Evolutionary conservation across 2,113 vertebrate genomes (phyloP), one percentile per base, ranked within the genome.

Genomic region (Apodemus speciosus): DNA sequence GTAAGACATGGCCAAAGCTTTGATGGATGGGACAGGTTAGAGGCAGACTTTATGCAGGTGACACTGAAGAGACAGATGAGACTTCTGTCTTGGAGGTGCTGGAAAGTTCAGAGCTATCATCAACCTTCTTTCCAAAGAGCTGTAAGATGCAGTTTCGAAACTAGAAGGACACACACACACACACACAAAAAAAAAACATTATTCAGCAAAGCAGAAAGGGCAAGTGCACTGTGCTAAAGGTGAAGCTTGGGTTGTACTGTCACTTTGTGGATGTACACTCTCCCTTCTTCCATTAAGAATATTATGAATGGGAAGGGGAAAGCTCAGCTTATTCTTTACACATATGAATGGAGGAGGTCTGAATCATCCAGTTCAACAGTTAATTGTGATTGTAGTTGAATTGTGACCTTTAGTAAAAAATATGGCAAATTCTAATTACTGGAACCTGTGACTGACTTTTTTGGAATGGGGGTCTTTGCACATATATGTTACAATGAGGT

Each of bases 111-210:
- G 99, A 99, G 60, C 97, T 98, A 90, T 99, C 99, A 9, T 99
- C 99, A 73, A 97, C 99, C 95, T 98, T 97, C 98, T 98, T 99
- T 53, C 99, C 99, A 97, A 99, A 99, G 71, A 99, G 98, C 95
- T 99, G 98, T 98, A 99, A 96, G 96, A 99, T 99, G 97, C 99
- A 99, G 95, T 97, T 95, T 46, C 98, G 99, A 98, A 99, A 99
- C 99, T 99, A 97, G 62, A 77, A 43, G 85, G 56, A 93, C 25
- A 96, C 30, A n/a, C n/a, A n/a, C n/a, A n/a, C n/a, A n/a, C n/a
- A n/a, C n/a, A n/a, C n/a, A n/a, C n/a, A n/a, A n/a, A n/a, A n/a
- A n/a, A n/a, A 81, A 97, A 95, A 2, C 10, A 38, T 84, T 75
- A 75, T 5, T 93, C 21, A 92, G 72, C 66, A 80, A 81, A 77